A percentile compares a stretch with the other conserved stretches of the same genome.
Evolutionary conservation across 2,888 invertebrate species (phyloP).

Genomic region (Harpagoxenus sublaevis): DNA sequence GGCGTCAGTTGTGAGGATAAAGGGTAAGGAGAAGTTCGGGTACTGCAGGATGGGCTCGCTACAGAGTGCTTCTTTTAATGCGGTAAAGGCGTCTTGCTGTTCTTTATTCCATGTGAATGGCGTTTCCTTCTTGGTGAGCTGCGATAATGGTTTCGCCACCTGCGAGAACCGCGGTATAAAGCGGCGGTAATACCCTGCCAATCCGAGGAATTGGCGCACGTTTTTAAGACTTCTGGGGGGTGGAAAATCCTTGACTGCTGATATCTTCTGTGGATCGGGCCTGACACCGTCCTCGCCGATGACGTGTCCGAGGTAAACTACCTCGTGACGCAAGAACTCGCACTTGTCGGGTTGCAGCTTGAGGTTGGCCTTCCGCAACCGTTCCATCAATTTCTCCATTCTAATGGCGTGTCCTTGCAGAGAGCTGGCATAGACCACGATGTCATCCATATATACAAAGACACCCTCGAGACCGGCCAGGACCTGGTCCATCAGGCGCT

Average conservation of each 20-base stretch:
- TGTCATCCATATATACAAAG: background rate
- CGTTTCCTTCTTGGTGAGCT: too few relatives aligned
- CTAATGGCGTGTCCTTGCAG: background rate
- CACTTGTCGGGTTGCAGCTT: background rate
- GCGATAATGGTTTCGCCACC: too few relatives aligned
- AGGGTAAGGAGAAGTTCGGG: background rate
- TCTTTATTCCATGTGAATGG: too few relatives aligned
- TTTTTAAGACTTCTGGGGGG: background rate
- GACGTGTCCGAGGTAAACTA: background rate
- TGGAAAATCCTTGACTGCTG: background rate
- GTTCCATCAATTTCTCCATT: background rate
- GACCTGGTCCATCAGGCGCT: background rate
- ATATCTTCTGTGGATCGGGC: background rate
- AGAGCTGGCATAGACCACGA: background rate
- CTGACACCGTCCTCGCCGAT: background rate
- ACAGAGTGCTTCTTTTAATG: background rate
- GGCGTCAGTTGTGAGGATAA: background rate
- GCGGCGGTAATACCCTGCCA: too few relatives aligned
- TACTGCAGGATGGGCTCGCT: background rate
- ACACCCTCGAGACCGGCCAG: background rate
- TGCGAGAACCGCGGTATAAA: too few relatives aligned
- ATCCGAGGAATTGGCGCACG: background rate
- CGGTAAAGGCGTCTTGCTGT: too few relatives aligned
- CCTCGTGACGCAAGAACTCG: background rate
- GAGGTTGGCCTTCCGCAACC: background rate